Evolutionary conservation across 2,113 vertebrate genomes (phyloP).

Genomic region (Cettia cetti): DNA sequence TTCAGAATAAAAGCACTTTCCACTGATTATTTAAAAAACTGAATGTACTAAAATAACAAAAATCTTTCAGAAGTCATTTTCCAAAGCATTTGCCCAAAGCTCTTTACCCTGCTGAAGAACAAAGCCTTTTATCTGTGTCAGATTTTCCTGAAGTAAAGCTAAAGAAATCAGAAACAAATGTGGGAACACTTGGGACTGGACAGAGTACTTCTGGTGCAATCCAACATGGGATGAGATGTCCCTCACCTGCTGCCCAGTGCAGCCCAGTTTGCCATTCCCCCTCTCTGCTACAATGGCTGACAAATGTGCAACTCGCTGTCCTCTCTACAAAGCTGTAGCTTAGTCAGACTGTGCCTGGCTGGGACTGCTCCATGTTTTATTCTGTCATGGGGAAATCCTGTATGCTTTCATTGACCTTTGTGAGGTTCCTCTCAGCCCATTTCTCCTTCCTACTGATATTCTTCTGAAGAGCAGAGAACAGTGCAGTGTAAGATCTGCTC

Average conservation of each 20-base stretch:
- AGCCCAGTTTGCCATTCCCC: background rate
- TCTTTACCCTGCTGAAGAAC: background rate
- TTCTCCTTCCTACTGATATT: background rate
- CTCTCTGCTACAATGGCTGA: background rate
- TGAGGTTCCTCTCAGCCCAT: background rate
- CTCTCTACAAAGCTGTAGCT: background rate
- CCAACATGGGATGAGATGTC: background rate
- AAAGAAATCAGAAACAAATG: background rate
- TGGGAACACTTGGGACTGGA: background rate
- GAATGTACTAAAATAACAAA: background rate
- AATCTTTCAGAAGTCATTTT: background rate
- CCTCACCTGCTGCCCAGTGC: background rate
- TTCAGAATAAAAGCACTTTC: background rate
- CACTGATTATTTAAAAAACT: background rate
- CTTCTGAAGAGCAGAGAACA: background rate
- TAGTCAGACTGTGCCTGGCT: background rate
- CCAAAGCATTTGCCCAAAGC: background rate
- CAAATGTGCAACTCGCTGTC: background rate
- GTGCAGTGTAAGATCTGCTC: background rate
- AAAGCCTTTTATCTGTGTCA: background rate
- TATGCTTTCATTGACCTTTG: fast-evolving
- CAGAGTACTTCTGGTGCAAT: background rate
- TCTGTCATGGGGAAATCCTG: background rate
- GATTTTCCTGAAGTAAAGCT: background rate
- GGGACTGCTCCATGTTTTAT: background rate